phyloP scores from a whole-genome alignment of 1,140 invertebrate genomes.

The Atta colombica region DNA sequence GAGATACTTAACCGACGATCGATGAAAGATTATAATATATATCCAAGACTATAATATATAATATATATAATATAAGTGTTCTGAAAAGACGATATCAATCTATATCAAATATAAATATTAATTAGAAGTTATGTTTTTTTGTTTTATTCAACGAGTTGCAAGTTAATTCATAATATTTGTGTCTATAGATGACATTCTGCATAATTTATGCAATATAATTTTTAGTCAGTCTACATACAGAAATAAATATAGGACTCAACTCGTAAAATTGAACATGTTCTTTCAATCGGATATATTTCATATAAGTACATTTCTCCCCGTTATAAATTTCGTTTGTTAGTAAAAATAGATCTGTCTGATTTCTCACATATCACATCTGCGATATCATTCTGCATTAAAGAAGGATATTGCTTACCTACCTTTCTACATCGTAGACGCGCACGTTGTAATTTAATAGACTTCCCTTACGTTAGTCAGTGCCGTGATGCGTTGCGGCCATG shows the following conservation, averaged over 20 bases:
- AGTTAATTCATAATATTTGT: background rate
- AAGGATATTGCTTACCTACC: slow-evolving; percentile 74
- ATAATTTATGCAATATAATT: slow-evolving; percentile 22
- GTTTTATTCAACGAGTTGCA: background rate
- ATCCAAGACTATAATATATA: background rate
- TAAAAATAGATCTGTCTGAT: background rate
- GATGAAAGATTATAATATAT: background rate
- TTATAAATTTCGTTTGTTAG: slow-evolving; percentile 14
- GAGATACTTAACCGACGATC: background rate
- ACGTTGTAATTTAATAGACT: slow-evolving; percentile 75
- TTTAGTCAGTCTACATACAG: background rate
- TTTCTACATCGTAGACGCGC: slow-evolving; percentile 67
- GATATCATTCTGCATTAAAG: slow-evolving; percentile 65
- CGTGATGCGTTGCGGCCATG: slow-evolving; percentile 70
- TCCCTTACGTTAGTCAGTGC: slow-evolving; percentile 69
- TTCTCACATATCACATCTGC: background rate
- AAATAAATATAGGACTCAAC: background rate
- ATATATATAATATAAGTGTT: background rate
- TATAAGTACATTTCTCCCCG: background rate
- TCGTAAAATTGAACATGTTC: background rate
- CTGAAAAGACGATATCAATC: background rate
- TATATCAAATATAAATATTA: slow-evolving; percentile 4
- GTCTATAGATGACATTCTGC: background rate
- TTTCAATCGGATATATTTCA: background rate
- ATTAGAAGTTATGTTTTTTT: background rate